These are phyloP conservation scores for Noctua fimbriata DNA, from an alignment of 2,888 invertebrate genomes.

Conservation along the genomic window DNA sequence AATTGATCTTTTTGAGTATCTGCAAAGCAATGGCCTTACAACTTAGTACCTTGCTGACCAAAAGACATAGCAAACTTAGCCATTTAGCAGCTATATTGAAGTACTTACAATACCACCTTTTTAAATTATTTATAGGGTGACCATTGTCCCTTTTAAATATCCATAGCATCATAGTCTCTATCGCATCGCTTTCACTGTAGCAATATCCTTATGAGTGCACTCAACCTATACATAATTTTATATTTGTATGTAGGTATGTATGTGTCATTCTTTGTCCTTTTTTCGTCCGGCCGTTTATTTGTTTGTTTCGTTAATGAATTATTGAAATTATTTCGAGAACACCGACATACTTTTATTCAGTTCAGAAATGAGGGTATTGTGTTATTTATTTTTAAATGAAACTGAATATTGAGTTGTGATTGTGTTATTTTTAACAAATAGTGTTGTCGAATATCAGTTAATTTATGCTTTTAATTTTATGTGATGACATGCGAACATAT, in stretches of 20 bases:
- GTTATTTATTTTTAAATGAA: constrained; percentile 35
- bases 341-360: constrained; percentile 53
- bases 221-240: constrained; percentile 21
- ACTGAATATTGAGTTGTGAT: constrained; percentile 18
- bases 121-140: not conserved
- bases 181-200: constrained; percentile 13
- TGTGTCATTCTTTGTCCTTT: constrained; percentile 64
- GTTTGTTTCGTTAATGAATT: constrained; percentile 63
- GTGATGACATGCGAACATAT: too few relatives aligned
- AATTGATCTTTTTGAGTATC: not conserved
- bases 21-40: not conserved
- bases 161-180: not conserved
- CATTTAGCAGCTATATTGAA: not conserved
- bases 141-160: not conserved
- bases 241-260: constrained; percentile 52
- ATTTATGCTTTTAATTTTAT: constrained; percentile 17
- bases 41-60: not conserved
- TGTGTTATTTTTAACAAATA: constrained; percentile 12
- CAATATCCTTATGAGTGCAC: not conserved
- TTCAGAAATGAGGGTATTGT: constrained; percentile 5
- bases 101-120: not conserved
- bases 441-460: not conserved
- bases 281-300: constrained; percentile 63
- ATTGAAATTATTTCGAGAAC: constrained; percentile 71
- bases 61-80: too few relatives aligned